Evolutionary conservation across 2,888 invertebrate genomes (phyloP).

Genomic region (Lomographa bimaculata): DNA sequence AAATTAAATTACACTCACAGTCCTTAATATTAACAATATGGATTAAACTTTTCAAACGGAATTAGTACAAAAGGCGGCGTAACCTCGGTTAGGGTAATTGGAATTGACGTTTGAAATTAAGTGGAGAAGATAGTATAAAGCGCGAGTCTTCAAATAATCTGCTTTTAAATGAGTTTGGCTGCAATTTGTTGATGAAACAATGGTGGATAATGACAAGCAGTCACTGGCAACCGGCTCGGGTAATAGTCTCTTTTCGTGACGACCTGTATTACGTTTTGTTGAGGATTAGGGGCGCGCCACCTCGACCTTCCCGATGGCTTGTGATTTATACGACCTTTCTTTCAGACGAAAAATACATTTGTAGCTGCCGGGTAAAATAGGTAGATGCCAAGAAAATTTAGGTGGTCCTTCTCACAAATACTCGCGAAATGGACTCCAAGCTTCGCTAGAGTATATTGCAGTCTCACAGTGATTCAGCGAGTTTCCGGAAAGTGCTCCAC

Average conservation of each 20-base stretch:
- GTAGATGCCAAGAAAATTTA: constrained; percentile 25
- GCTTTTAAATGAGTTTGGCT: constrained; percentile 39
- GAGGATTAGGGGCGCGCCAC: constrained; percentile 54
- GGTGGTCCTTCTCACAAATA: constrained; percentile 29
- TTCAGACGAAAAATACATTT: constrained; percentile 26
- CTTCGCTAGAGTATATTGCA: constrained; percentile 23
- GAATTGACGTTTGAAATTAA: constrained; percentile 11
- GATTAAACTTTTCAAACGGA: too few species aligned
- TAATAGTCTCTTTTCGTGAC: constrained; percentile 65
- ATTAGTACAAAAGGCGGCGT: neutral
- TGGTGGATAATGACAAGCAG: constrained; percentile 55
- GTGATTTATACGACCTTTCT: constrained; percentile 41
- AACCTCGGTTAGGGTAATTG: neutral
- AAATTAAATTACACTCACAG: too few species aligned
- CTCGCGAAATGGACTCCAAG: constrained; percentile 24
- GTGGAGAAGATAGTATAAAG: constrained; percentile 13
- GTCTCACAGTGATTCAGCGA: constrained; percentile 30
- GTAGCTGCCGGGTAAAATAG: constrained; percentile 12
- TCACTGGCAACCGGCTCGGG: constrained; percentile 44
- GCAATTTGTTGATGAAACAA: constrained; percentile 55
- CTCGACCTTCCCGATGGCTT: constrained; percentile 45
- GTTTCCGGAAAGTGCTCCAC: constrained; percentile 18
- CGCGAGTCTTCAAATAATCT: constrained; percentile 15
- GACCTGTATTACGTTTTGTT: constrained; percentile 49
- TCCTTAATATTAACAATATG: too few species aligned